A percentile compares a stretch with the other conserved stretches of the same genome.
Conservation (phyloP, 2,113 vertebrate genomes). For the Delphinapterus leucas region DNA sequence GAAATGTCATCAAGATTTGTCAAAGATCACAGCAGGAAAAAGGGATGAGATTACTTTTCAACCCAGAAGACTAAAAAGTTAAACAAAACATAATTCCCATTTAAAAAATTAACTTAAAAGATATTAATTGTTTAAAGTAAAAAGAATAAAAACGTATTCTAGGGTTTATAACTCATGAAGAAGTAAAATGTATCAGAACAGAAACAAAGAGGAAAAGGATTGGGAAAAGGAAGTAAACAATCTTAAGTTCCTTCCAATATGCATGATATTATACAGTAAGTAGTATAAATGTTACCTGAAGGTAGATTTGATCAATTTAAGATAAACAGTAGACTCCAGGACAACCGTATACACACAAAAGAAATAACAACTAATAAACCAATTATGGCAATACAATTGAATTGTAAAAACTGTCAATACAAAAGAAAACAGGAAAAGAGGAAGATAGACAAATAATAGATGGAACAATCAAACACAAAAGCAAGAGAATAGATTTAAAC, state of each 20-base stretch:
- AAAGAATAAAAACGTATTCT: neutral
- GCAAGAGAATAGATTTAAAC: neutral
- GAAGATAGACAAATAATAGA: neutral
- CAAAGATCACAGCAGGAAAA: neutral
- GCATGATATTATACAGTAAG: neutral
- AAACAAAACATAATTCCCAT: neutral
- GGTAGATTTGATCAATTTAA: neutral
- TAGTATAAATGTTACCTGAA: neutral
- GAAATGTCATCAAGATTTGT: neutral
- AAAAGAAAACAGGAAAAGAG: neutral
- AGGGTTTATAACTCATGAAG: neutral
- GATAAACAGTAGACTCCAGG: neutral
- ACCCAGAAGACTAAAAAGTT: neutral
- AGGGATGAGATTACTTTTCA: neutral
- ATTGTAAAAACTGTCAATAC: neutral
- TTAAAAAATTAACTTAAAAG: neutral
- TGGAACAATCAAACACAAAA: neutral
- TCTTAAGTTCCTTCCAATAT: no score
- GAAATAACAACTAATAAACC: neutral
- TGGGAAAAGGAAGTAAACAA: rapidly evolving
- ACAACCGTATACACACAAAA: rapidly evolving
- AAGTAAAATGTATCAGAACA: neutral
- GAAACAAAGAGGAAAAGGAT: neutral
- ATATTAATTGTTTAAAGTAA: neutral
- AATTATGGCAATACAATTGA: no score